Conservation (phyloP, 2,113 vertebrate species). For the Crocuta crocuta region DNA sequence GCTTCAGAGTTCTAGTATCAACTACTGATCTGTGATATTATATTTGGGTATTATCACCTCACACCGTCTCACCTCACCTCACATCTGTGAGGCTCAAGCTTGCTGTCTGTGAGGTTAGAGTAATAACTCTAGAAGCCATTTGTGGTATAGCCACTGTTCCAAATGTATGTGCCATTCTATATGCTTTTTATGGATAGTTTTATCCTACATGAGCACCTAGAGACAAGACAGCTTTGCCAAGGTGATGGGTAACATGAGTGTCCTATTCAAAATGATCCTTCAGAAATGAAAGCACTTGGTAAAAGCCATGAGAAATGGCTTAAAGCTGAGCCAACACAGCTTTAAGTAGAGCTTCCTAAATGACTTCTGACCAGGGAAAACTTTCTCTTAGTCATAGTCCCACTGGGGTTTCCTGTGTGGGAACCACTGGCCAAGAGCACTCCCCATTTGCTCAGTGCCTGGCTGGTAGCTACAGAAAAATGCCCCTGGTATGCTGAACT, state of each 20-base stretch:
- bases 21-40: not conserved
- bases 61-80: not conserved
- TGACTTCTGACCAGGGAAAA: not conserved
- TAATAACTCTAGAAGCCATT: not conserved
- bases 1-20: not conserved
- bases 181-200: not conserved
- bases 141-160: not conserved
- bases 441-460: not conserved
- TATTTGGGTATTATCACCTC: not conserved
- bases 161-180: not conserved
- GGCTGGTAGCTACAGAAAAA: not conserved
- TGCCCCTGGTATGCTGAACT: not conserved
- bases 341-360: not conserved
- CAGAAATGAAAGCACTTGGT: not conserved
- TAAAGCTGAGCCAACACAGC: not conserved
- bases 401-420: not conserved
- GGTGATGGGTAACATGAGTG: not conserved
- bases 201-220: not conserved
- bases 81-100: not conserved
- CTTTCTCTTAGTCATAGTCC: not conserved
- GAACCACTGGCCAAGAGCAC: not conserved
- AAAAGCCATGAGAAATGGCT: not conserved
- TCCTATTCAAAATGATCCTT: not conserved
- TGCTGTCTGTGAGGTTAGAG: not conserved
- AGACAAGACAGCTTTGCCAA: not conserved